These are phyloP conservation scores for Ochropleura leucogaster DNA, from an alignment of 2,888 invertebrate species.

Conservation along the genomic window DNA sequence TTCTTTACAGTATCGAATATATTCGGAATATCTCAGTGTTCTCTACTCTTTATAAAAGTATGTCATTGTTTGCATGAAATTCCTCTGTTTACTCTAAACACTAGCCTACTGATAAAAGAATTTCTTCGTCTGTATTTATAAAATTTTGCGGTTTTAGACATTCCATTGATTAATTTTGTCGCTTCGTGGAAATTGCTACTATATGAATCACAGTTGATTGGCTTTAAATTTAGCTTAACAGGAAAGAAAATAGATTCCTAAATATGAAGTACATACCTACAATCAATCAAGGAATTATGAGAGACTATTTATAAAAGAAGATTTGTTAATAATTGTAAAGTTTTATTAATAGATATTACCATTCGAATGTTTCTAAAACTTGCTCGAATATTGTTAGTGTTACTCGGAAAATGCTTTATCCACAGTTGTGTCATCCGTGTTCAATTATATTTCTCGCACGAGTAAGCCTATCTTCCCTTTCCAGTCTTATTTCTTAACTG, in stretches of 20 bases:
- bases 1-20: constrained; percentile 25
- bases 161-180: constrained; percentile 34
- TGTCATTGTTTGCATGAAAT: constrained; percentile 44
- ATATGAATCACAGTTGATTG: constrained; percentile 1
- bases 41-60: constrained; percentile 40
- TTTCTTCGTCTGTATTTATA: neutral
- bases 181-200: neutral
- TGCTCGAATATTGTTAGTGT: constrained; percentile 56
- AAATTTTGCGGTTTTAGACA: constrained; percentile 28
- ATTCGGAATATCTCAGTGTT: constrained; percentile 48
- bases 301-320: constrained; percentile 49
- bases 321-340: constrained; percentile 59
- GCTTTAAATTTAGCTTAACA: neutral
- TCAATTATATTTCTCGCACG: constrained; percentile 21
- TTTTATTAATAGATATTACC: constrained; percentile 50
- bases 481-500: constrained; percentile 21
- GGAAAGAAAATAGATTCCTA: constrained; percentile 4
- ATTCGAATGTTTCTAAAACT: constrained; percentile 56
- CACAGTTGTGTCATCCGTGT: constrained; percentile 14
- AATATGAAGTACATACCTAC: constrained; percentile 1
- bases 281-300: constrained; percentile 28
- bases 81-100: constrained; percentile 16
- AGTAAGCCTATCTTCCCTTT: constrained; percentile 13
- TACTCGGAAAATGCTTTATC: constrained; percentile 33
- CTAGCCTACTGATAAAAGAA: neutral